A percentile compares a stretch with the other conserved stretches of the same genome.
phyloP scores from a whole-genome alignment of 2,113 vertebrate genomes.

The Prinia subflava region DNA sequence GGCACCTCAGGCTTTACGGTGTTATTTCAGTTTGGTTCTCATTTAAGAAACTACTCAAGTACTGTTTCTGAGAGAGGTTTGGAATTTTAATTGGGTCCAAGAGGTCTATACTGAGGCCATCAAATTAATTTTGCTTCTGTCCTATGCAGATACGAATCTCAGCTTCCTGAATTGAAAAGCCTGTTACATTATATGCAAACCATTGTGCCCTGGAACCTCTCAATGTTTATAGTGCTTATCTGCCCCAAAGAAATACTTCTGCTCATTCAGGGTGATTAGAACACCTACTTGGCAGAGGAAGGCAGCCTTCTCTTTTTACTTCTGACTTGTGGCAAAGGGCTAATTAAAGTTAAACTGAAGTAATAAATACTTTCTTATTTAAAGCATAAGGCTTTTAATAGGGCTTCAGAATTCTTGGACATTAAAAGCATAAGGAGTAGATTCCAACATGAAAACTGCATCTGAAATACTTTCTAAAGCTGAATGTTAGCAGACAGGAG shows the following conservation, averaged over 20 bases:
- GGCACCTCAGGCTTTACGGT: conserved; percentile 29
- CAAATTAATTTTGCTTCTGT: conserved; percentile 35
- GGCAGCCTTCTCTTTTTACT: neutral
- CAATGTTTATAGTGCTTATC: neutral
- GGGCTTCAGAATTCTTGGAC: neutral
- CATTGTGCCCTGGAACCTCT: neutral
- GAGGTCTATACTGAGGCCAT: conserved; percentile 4
- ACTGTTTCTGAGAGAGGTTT: conserved; percentile 4
- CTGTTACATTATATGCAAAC: neutral
- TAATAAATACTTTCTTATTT: neutral
- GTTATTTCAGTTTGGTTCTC: neutral
- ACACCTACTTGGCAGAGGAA: neutral
- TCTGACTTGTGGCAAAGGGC: neutral
- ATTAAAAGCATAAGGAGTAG: neutral
- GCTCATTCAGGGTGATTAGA: neutral
- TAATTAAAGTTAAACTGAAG: neutral
- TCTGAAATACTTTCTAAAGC: neutral
- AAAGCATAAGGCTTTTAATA: neutral
- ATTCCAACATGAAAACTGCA: neutral
- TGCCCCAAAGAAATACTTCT: neutral
- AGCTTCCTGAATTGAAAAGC: conserved; percentile 1
- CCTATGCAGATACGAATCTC: neutral
- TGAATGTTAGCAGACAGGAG: neutral
- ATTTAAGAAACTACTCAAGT: conserved; percentile 41
- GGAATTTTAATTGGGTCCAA: conserved; percentile 42